These are phyloP conservation scores for Helostoma temminkii DNA, from an alignment of 2,797 vertebrate genomes.

Conservation along the genomic window DNA sequence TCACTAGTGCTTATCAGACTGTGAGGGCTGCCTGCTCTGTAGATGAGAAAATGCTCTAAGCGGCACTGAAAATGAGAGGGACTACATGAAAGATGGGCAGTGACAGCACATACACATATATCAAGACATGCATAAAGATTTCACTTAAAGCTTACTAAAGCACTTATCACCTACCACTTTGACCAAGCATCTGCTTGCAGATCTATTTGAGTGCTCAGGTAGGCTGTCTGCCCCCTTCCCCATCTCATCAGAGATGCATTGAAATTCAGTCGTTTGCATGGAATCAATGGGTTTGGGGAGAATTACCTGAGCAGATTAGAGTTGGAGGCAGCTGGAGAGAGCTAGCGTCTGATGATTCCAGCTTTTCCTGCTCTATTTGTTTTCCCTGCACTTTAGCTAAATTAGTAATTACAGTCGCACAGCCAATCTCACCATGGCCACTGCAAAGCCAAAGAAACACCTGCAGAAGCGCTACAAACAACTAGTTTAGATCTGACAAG, in stretches of 20 bases:
- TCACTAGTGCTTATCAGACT: constrained; percentile 66
- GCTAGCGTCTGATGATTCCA: constrained; percentile 68
- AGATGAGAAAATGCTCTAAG: constrained; percentile 45
- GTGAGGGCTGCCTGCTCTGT: constrained; percentile 31
- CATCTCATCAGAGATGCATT: constrained; percentile 78
- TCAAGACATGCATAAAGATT: constrained; percentile 73
- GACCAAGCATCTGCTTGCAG: constrained; percentile 76
- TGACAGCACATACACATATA: constrained; percentile 53
- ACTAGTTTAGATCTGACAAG: constrained; percentile 71
- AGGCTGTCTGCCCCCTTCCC: constrained; percentile 47
- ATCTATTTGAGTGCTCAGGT: constrained; percentile 78
- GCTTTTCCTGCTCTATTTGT: constrained; percentile 80
- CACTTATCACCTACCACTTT: constrained; percentile 80
- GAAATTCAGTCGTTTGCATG: constrained; percentile 83
- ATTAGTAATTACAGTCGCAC: constrained; percentile 86
- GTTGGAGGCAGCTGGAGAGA: constrained; percentile 75
- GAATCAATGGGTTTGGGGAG: constrained; percentile 82
- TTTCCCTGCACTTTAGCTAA: constrained; percentile 84
- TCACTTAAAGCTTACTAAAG: constrained; percentile 71
- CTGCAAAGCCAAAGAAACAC: constrained; percentile 78
- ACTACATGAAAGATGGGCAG: constrained; percentile 58
- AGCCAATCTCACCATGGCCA: constrained; percentile 79
- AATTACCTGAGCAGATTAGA: constrained; percentile 84
- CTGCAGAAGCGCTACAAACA: constrained; percentile 76
- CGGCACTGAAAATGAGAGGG: constrained; percentile 51